Conservation (phyloP, 1,140 invertebrate species). For the Meloidogyne hapla region DNA sequence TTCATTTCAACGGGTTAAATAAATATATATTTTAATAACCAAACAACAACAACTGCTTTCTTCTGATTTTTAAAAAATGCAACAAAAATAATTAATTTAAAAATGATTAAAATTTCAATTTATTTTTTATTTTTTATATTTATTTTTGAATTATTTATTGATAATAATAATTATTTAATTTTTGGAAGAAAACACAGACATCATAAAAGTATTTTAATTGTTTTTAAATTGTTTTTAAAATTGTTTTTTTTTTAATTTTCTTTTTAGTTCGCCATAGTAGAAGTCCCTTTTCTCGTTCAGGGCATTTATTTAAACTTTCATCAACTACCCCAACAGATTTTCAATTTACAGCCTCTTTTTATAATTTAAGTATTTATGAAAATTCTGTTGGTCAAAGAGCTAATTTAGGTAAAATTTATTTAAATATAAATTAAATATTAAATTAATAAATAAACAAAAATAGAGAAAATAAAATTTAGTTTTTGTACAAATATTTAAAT, state of each 20-base stretch:
- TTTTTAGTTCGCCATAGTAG: neutral
- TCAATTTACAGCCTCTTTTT: slow-evolving; percentile 45
- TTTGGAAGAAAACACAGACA: neutral
- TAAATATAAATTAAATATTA: too few relatives aligned
- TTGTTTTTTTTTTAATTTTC: neutral
- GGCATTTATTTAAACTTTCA: neutral
- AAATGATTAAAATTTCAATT: neutral
- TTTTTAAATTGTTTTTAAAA: neutral
- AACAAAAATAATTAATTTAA: neutral
- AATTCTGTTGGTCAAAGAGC: slow-evolving; percentile 31
- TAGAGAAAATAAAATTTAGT: too few relatives aligned
- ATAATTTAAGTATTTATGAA: slow-evolving; percentile 45
- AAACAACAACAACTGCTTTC: neutral
- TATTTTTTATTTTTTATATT: neutral
- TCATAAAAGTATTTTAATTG: neutral
- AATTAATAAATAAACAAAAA: too few relatives aligned
- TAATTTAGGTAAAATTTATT: too few relatives aligned
- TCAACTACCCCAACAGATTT: slow-evolving; percentile 30
- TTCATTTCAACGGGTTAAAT: neutral
- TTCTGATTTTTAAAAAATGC: neutral
- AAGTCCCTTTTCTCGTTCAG: neutral
- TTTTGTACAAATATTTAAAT: too few relatives aligned
- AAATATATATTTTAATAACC: neutral
- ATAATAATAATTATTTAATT: neutral
- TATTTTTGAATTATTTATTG: neutral